A percentile compares a stretch with the other conserved stretches of the same genome.
Evolutionary conservation across 1,140 invertebrate species (phyloP).

Genomic region (Archivesica marissinica): DNA sequence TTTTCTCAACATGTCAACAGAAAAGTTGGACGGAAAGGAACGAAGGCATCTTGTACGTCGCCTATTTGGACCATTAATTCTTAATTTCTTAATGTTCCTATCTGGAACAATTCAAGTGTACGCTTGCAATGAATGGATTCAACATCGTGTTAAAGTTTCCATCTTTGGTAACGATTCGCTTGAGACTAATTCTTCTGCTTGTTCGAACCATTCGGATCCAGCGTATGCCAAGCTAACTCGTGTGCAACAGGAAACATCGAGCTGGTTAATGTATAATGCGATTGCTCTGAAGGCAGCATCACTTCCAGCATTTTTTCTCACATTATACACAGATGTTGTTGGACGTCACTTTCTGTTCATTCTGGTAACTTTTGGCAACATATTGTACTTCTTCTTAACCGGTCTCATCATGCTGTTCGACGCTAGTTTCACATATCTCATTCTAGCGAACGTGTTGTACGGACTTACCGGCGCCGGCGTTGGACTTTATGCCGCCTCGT

Average conservation of each 20-base stretch:
- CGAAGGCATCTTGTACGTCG: neutral
- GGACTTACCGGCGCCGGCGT: conserved; percentile 3
- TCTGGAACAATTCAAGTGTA: conserved; percentile 16
- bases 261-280: conserved; percentile 6
- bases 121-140: conserved; percentile 20
- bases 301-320: neutral
- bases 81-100: neutral
- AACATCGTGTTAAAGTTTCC: neutral
- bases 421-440: neutral
- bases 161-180: neutral
- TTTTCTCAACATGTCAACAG: too few relatives aligned
- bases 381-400: neutral
- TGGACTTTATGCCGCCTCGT: neutral
- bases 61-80: neutral
- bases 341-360: conserved; percentile 16
- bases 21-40: neutral
- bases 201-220: neutral
- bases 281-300: neutral
- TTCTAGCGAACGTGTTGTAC: neutral
- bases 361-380: neutral
- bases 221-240: neutral
- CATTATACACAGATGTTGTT: neutral
- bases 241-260: neutral
- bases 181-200: neutral
- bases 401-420: neutral